Base-by-base conservation (phyloP, 2,888 invertebrate genomes). In the Brachypalpus laphriformis region DNA sequence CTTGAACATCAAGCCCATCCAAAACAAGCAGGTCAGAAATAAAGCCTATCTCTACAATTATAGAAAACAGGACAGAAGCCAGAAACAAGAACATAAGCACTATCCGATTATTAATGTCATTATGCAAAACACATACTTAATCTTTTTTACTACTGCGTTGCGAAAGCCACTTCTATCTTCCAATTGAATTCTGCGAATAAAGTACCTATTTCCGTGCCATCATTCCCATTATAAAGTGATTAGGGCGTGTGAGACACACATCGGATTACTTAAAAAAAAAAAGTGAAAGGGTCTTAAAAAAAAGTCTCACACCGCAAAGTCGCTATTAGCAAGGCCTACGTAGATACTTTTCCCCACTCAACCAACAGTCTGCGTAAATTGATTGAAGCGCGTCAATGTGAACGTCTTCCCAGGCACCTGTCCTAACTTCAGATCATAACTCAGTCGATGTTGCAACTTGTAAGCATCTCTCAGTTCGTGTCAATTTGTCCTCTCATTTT, bases 401-500 rank as follows among this genome's bases (percentile, higher is more conserved):
- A 74, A 80, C 78, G 56, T 85, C 85, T 81, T 85, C 65, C 47
- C 81, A 81, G 81, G 75, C 85, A 85, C 85, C 85, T 85, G 85
- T 81, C 85, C 81, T 81, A 85, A 85, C 66, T 76, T 47, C 40
- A 54, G 75, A 75, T 68, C 80, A 85, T 81, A 75, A 85, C 85
- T 80, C 80, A 80, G 66, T 11, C 54, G 37, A 71, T 22, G 20
- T 51, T 49, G 14, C 34, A 2, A 37, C 65, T 40, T 37, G 65
- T 75, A 75, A 80, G 66, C 70, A 70, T 40, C 68, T 31, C 31
- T 31, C 49, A 42, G 75, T 76, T 85, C 71, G 66, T 81, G 81
- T 75, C 85, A 76, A 85, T 85, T 81, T 85, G 85, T 85, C 85
- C 85, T 61, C 85, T 85, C 85, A 81, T 85, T 85, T 85, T 81